Conservation (phyloP, 2,113 vertebrate genomes). For the Myiopsitta monachus region DNA sequence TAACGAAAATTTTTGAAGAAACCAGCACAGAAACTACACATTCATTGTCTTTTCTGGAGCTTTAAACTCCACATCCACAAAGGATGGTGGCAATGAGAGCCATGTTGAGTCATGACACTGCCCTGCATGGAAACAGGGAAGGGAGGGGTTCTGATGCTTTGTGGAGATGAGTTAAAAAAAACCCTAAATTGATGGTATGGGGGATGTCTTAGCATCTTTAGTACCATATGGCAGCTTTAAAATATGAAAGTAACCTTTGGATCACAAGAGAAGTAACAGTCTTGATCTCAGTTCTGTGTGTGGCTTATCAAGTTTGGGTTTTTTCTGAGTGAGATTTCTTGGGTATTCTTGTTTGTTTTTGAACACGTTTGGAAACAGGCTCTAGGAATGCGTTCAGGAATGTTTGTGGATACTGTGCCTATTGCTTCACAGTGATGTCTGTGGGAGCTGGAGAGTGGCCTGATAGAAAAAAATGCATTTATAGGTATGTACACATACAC, state of each 20-base stretch:
- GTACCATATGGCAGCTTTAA: conserved; percentile 75
- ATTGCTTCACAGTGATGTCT: conserved; percentile 49
- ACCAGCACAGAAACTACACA: conserved; percentile 75
- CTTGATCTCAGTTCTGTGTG: not conserved
- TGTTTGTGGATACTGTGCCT: conserved; percentile 21
- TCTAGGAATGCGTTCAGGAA: conserved; percentile 35
- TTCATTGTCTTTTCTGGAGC: conserved; percentile 77
- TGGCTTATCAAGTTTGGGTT: not conserved
- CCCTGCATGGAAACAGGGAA: not conserved
- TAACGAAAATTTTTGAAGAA: conserved; percentile 66
- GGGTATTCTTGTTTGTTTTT: conserved; percentile 6
- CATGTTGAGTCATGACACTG: conserved; percentile 50
- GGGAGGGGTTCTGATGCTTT: not conserved
- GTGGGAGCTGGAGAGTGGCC: conserved; percentile 15
- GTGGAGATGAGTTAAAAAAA: not conserved
- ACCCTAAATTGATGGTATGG: conserved; percentile 30
- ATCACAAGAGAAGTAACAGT: conserved; percentile 65
- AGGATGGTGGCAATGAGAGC: conserved; percentile 51
- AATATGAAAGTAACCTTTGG: conserved; percentile 71
- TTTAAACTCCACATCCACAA: conserved; percentile 46
- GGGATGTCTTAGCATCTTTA: conserved; percentile 66
- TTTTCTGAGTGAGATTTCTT: not conserved
- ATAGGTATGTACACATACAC: conserved; percentile 37
- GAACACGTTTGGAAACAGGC: not conserved
- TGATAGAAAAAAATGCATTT: conserved; percentile 46